Evolutionary conservation across 2,113 vertebrate genomes (phyloP), one percentile per base, ranked within the genome.

Genomic region (Pelodiscus sinensis): DNA sequence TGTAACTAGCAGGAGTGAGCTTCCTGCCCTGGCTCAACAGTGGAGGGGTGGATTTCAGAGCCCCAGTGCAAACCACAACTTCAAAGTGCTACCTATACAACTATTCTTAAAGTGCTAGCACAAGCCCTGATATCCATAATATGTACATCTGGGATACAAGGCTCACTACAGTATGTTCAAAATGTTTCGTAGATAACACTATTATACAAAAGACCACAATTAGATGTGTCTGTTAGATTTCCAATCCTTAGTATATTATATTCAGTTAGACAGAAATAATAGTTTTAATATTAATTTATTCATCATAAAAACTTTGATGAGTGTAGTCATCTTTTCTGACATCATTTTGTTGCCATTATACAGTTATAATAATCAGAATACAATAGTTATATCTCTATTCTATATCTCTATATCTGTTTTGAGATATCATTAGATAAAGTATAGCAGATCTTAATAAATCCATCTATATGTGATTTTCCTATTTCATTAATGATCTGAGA

Each of bases 401-500:
- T 50, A 44, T 44, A 44, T 44, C 44, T 44, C 44, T 44, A 6
- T 44, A 44, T 44, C 44, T 44, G 83, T 5, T 84, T 35, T 89
- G 71, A 81, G 56, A 1, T 10, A 9, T 77, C 1, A 29, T 88
- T 81, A 79, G 16, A 29, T 88, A 52, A 84, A 31, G 27, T 19
- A 51, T 85, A 18, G 62, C 19, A 65, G 55, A 80, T 50, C 22
- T 75, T 75, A 75, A 11, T 44, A 24, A 38, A 85, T 4, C 84
- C 27, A 86, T 58, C 51, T 79, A 79, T 83, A 84, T 82, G 38
- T 79, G 75, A 38, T 88, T 92, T 79, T 92, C 57, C 21, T 56
- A 86, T 88, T 94, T 79, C 52, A 94, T 89, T 82, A 50, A 8
- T 93, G 11, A 87, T 87, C 82, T 91, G 65, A 73, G 50, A 10